Evolutionary conservation across 2,113 vertebrate genomes (phyloP).

Genomic region (Tyrannus savana): DNA sequence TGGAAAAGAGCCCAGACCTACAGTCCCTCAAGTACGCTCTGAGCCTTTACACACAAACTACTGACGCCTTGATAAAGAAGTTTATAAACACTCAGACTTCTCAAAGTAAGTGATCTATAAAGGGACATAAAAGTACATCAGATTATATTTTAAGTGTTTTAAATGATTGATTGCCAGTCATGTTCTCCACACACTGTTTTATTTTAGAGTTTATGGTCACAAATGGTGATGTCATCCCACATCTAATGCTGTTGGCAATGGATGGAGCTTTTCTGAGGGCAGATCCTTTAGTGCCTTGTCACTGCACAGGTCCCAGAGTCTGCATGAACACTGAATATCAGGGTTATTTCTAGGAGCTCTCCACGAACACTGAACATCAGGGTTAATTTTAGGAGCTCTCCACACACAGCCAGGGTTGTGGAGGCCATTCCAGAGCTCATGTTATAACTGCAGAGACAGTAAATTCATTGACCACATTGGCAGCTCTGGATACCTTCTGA

Average conservation of each 20-base stretch:
- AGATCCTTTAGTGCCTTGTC: not conserved
- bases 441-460: not conserved
- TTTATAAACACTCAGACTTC: conserved; percentile 94
- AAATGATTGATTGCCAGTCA: not conserved
- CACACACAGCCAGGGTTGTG: not conserved
- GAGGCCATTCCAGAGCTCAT: not conserved
- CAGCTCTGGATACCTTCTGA: not conserved
- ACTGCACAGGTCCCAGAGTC: not conserved
- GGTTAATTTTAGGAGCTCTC: not conserved
- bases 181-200: not conserved
- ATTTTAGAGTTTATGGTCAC: not conserved
- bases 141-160: not conserved
- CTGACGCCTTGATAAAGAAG: conserved; percentile 97
- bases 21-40: conserved; percentile 95
- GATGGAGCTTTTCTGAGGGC: not conserved
- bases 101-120: conserved; percentile 85
- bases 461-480: not conserved
- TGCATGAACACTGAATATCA: not conserved
- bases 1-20: conserved; percentile 95
- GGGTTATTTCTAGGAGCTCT: not conserved
- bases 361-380: not conserved
- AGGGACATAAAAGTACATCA: not conserved
- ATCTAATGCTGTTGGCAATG: not conserved
- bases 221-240: not conserved
- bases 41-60: conserved; percentile 97